Evolutionary conservation across 2,797 vertebrate species (phyloP).

Genomic region (Falco novaeseelandiae): DNA sequence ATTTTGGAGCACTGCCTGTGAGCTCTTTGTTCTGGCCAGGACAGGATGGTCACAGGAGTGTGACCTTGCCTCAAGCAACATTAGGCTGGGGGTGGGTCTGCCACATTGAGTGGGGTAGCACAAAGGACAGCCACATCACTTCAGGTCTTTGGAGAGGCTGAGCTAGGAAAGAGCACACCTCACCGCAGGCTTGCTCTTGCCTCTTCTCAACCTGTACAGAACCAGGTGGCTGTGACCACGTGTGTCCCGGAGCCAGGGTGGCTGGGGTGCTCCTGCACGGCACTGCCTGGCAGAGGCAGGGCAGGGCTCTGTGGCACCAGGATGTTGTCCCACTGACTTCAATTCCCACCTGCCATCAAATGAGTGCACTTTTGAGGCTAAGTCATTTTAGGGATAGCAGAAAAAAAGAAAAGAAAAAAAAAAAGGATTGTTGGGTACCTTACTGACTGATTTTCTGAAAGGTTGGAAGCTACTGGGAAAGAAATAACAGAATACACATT

Average conservation of each 20-base stretch:
- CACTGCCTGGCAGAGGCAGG: not conserved
- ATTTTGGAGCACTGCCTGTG: not conserved
- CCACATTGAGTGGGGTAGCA: accelerated
- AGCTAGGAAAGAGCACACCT: not conserved
- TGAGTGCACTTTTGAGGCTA: not conserved
- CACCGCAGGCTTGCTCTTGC: accelerated
- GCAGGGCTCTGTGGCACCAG: not conserved
- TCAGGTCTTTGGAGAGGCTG: not conserved
- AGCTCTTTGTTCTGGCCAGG: not conserved
- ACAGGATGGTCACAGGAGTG: accelerated
- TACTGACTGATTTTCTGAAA: not conserved
- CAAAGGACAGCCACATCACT: not conserved
- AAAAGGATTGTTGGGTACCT: not conserved
- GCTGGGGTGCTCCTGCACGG: not conserved
- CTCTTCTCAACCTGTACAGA: not conserved
- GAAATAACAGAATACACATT: not conserved
- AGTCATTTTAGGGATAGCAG: not conserved
- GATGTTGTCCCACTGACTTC: not conserved
- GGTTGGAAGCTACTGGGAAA: not conserved
- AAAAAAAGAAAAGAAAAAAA: not conserved
- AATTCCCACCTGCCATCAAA: not conserved
- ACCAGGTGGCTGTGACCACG: accelerated
- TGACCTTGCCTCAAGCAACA: accelerated
- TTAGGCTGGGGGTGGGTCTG: not conserved
- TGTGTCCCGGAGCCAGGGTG: not conserved